Evolutionary conservation across 1,140 invertebrate genomes (phyloP).

Genomic region (Ruditapes philippinarum): DNA sequence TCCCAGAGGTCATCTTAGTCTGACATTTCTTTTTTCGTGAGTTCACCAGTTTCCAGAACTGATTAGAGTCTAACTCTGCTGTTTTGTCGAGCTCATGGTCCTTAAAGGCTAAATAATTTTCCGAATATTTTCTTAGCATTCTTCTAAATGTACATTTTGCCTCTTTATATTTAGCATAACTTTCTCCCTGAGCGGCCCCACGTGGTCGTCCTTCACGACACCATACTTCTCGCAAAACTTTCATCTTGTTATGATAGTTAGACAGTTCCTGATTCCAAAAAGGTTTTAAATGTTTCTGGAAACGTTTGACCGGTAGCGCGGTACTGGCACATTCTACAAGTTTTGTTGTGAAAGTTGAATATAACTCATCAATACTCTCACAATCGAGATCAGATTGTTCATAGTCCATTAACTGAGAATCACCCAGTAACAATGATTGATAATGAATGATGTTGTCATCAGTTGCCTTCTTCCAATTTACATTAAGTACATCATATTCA

Average conservation of each 20-base stretch:
- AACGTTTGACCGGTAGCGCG: not conserved
- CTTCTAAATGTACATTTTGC: slow-evolving; percentile 7
- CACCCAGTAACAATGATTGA: not conserved
- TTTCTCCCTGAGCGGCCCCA: too few relatives aligned
- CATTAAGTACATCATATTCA: not conserved
- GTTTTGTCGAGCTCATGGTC: not conserved
- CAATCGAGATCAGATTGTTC: not conserved
- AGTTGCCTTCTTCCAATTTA: slow-evolving; percentile 23
- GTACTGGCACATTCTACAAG: not conserved
- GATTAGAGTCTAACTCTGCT: not conserved
- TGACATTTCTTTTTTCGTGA: not conserved
- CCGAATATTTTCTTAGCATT: too few relatives aligned
- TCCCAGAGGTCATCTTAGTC: not conserved
- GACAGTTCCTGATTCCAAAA: slow-evolving; percentile 1
- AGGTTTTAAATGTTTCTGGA: slow-evolving; percentile 8
- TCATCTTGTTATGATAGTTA: not conserved
- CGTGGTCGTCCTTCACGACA: not conserved
- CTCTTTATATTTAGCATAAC: not conserved
- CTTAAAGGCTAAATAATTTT: not conserved
- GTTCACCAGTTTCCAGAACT: too few relatives aligned
- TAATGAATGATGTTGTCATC: not conserved
- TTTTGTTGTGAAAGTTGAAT: not conserved
- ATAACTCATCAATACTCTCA: not conserved
- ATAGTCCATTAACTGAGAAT: not conserved
- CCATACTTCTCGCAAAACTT: not conserved